Evolutionary conservation across 1,140 invertebrate species (phyloP).

Genomic region (Achroia grisella): DNA sequence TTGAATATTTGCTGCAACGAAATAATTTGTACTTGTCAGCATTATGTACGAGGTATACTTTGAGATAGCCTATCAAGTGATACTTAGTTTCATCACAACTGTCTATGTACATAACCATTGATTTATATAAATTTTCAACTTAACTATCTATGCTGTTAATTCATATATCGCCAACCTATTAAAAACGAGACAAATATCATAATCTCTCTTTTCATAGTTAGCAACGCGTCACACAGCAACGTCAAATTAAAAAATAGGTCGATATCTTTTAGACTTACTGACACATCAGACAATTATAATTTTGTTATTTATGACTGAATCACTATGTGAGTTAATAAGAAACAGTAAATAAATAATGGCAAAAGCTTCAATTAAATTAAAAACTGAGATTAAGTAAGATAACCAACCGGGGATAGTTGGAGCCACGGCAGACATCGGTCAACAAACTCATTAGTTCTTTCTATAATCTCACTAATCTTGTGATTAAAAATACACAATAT

Average conservation of each 20-base stretch:
- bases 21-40: too few relatives aligned
- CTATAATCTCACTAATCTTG: constrained; percentile 41
- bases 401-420: constrained; percentile 69
- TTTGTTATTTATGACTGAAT: too few relatives aligned
- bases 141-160: neutral
- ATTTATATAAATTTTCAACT: too few relatives aligned
- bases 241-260: constrained; percentile 62
- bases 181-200: neutral
- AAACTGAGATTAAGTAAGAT: constrained; percentile 11
- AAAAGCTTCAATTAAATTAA: too few relatives aligned
- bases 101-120: too few relatives aligned
- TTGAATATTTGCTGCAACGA: neutral
- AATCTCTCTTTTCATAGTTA: constrained; percentile 20
- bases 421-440: constrained; percentile 72
- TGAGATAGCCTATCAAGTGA: too few relatives aligned
- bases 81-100: too few relatives aligned
- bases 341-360: too few relatives aligned
- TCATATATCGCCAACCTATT: neutral
- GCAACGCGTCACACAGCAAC: constrained; percentile 66
- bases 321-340: too few relatives aligned
- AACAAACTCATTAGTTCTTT: constrained; percentile 65
- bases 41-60: too few relatives aligned
- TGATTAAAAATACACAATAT: constrained; percentile 23
- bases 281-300: too few relatives aligned
- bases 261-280: constrained; percentile 8